phyloP scores from a whole-genome alignment of 2,113 vertebrate species.

The Isichthys henryi region DNA sequence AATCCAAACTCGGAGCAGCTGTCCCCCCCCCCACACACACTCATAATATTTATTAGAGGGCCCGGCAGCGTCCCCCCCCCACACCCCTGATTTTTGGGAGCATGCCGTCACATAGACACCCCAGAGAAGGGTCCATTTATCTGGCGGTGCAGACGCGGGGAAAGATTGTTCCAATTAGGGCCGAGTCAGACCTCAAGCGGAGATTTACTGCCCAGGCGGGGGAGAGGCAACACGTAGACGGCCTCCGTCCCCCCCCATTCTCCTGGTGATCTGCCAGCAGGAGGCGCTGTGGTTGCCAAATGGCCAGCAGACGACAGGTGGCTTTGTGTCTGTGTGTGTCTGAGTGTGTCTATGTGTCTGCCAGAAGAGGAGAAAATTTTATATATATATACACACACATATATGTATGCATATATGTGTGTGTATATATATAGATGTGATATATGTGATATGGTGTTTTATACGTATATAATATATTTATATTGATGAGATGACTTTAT shows the following conservation, averaged over 20 bases:
- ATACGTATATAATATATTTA: background rate
- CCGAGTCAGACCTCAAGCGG: slow-evolving; percentile 13
- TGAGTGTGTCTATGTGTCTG: background rate
- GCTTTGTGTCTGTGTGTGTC: background rate
- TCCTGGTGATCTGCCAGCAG: background rate
- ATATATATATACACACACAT: background rate
- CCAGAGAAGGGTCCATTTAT: slow-evolving; percentile 22
- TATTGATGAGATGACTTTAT: background rate
- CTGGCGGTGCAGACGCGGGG: slow-evolving; percentile 16
- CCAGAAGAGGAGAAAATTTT: background rate
- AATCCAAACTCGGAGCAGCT: slow-evolving; percentile 57
- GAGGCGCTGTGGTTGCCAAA: slow-evolving; percentile 1
- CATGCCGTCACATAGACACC: background rate
- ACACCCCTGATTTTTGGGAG: slow-evolving; percentile 23
- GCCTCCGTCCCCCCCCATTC: background rate
- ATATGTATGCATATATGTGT: background rate
- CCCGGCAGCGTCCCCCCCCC: slow-evolving; percentile 7
- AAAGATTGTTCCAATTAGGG: slow-evolving; percentile 18
- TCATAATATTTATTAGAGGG: slow-evolving; percentile 48
- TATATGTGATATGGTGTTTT: background rate
- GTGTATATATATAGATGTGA: background rate
- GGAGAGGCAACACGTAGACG: slow-evolving; percentile 15
- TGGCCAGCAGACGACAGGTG: background rate
- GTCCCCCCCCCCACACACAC: slow-evolving; percentile 32
- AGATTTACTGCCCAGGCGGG: slow-evolving; percentile 23